Conservation (phyloP, 2,113 vertebrate genomes). For the Oncorhynchus mykiss region DNA sequence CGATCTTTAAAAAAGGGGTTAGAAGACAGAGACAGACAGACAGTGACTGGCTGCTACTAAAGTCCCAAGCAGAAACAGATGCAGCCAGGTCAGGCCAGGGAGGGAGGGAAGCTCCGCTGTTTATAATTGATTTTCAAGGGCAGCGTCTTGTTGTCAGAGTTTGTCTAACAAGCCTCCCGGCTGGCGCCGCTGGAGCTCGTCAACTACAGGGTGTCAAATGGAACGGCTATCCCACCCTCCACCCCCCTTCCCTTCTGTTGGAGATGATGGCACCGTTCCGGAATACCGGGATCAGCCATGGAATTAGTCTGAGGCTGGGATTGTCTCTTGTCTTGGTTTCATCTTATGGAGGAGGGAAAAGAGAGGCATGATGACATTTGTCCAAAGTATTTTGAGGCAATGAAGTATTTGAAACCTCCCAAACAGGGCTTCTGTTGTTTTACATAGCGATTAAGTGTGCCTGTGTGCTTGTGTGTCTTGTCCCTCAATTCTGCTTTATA, state of each 20-base stretch:
- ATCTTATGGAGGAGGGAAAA: slow-evolving; percentile 15
- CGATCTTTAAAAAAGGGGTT: slow-evolving; percentile 14
- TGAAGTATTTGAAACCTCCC: slow-evolving; percentile 51
- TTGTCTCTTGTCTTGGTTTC: slow-evolving; percentile 29
- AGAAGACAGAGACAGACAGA: slow-evolving; percentile 39
- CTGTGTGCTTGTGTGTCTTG: slow-evolving; percentile 67
- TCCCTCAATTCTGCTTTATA: too few species aligned
- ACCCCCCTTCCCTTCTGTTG: background rate
- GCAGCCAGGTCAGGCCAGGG: slow-evolving; percentile 22
- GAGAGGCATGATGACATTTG: slow-evolving; percentile 17
- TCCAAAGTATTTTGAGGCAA: slow-evolving; percentile 48
- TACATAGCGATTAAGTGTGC: slow-evolving; percentile 21
- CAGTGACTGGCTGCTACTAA: slow-evolving; percentile 43
- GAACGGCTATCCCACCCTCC: background rate
- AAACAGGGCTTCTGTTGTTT: slow-evolving; percentile 4
- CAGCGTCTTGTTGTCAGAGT: slow-evolving; percentile 73
- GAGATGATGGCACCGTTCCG: slow-evolving; percentile 39
- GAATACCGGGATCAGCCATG: slow-evolving; percentile 55
- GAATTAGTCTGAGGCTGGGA: slow-evolving; percentile 43
- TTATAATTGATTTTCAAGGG: slow-evolving; percentile 81
- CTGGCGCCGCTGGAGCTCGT: slow-evolving; percentile 67
- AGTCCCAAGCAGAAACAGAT: slow-evolving; percentile 74
- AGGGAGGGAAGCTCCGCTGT: slow-evolving; percentile 47
- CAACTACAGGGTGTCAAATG: slow-evolving; percentile 37
- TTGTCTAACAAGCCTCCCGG: slow-evolving; percentile 70